Percentiles rank a stretch among this genome's conserved stretches.
Evolutionary conservation across 2,113 vertebrate species (phyloP).

Genomic region (Balaenoptera acutorostrata): DNA sequence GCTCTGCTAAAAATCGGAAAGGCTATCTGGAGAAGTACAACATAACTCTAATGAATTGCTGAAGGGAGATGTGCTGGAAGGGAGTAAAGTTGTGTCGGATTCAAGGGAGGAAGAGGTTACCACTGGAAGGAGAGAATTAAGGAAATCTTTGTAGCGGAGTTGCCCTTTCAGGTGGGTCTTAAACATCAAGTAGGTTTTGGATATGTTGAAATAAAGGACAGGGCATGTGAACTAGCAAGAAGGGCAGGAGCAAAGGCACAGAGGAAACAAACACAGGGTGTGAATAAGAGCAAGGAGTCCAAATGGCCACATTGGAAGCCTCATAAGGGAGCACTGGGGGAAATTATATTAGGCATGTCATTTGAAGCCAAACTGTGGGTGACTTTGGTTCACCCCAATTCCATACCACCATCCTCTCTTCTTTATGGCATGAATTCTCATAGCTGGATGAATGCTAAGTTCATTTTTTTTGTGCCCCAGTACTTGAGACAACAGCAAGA

Average conservation of each 20-base stretch:
- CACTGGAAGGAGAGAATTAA: neutral
- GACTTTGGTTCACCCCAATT: neutral
- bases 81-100: neutral
- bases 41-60: neutral
- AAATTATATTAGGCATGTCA: neutral
- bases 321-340: neutral
- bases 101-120: neutral
- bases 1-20: neutral
- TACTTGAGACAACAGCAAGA: neutral
- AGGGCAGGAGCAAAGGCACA: neutral
- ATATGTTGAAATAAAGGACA: neutral
- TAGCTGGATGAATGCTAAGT: neutral
- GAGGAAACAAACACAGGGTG: neutral
- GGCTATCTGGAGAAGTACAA: neutral
- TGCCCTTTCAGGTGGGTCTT: neutral
- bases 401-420: neutral
- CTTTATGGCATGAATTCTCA: neutral
- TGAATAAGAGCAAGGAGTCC: neutral
- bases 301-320: neutral
- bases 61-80: neutral
- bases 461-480: neutral
- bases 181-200: neutral
- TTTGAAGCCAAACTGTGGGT: neutral
- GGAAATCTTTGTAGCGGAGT: neutral
- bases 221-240: neutral